Conservation (phyloP, 2,888 invertebrate genomes). For the Chorisops tibialis region DNA sequence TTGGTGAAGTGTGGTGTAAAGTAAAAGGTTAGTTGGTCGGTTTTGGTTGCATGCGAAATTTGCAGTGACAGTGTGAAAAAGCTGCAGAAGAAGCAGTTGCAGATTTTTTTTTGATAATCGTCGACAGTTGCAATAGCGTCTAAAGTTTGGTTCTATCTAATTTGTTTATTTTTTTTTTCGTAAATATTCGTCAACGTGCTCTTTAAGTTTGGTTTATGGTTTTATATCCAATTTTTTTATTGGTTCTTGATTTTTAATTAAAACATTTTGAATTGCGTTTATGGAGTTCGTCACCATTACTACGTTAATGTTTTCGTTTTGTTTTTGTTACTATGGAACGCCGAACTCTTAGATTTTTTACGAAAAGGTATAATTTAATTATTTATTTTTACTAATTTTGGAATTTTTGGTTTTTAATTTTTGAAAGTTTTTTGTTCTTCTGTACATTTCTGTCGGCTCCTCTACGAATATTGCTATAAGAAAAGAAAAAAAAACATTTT, state of each 20-base stretch:
- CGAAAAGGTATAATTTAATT: conserved; percentile 71
- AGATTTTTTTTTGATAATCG: too few species aligned
- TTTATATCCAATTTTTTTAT: too few species aligned
- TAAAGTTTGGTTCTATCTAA: too few species aligned
- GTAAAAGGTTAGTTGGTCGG: conserved; percentile 26
- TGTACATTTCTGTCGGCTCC: conserved; percentile 22
- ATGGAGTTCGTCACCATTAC: conserved; percentile 8
- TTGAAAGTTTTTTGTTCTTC: conserved; percentile 25
- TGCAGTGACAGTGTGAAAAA: background rate
- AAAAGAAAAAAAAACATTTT: conserved; percentile 15
- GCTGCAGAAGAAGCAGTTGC: too few species aligned
- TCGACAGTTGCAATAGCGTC: too few species aligned
- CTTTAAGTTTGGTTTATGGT: too few species aligned
- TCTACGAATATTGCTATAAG: conserved; percentile 12
- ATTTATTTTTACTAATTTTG: conserved; percentile 52
- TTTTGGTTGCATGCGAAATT: conserved; percentile 10
- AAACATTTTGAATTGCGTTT: conserved; percentile 11
- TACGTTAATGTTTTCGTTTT: conserved; percentile 33
- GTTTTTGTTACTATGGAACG: conserved; percentile 66
- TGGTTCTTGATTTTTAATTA: too few species aligned
- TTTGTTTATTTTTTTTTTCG: too few species aligned
- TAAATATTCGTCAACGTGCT: too few species aligned
- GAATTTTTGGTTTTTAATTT: conserved; percentile 49
- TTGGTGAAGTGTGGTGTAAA: too few species aligned
- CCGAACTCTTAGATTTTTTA: conserved; percentile 76